These are phyloP conservation scores for Galeruca laticollis DNA, from an alignment of 2,888 invertebrate genomes.

Conservation along the genomic window DNA sequence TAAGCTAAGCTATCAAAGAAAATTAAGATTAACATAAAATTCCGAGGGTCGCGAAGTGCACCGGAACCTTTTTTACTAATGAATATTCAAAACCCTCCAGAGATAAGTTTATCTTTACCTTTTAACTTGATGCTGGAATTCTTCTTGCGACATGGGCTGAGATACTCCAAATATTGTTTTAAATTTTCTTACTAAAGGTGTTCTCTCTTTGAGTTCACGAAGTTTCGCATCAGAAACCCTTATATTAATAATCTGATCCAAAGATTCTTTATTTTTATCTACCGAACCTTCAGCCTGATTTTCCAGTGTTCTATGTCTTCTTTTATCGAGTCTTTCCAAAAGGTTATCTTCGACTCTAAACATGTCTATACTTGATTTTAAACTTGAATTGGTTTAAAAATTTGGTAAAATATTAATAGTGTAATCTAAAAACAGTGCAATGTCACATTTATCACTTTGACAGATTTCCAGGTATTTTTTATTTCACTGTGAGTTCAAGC, in stretches of 20 bases:
- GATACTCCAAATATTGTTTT: constrained; percentile 21
- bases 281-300: not conserved
- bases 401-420: not conserved
- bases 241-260: constrained; percentile 2
- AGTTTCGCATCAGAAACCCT: constrained; percentile 30
- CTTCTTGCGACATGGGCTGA: constrained; percentile 20
- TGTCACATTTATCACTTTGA: not conserved
- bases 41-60: too few species aligned
- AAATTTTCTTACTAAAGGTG: constrained; percentile 5
- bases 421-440: not conserved
- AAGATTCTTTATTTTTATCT: not conserved
- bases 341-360: not conserved
- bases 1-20: too few species aligned
- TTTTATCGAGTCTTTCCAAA: not conserved
- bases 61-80: too few species aligned
- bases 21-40: too few species aligned
- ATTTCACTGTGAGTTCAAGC: not conserved
- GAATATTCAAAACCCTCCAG: not conserved
- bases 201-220: constrained; percentile 22
- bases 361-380: not conserved
- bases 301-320: not conserved
- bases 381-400: not conserved
- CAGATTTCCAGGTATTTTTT: not conserved
- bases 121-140: constrained; percentile 30
- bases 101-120: not conserved